These are phyloP conservation scores for Apodemus speciosus DNA, from an alignment of 2,113 vertebrate species.

Conservation along the genomic window DNA sequence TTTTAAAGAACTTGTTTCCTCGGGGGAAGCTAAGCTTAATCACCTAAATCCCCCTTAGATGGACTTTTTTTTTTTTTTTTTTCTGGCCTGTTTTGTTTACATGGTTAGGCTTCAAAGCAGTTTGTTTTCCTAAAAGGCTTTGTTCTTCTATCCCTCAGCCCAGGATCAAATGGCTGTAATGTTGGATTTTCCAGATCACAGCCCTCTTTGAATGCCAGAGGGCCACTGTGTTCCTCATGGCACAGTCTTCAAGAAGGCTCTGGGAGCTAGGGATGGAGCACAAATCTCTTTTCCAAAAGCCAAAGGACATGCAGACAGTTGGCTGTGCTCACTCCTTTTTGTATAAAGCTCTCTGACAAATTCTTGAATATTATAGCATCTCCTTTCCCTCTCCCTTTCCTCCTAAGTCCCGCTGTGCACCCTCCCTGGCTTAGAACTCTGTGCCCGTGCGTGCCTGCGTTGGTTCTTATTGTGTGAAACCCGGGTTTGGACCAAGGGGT, in stretches of 20 bases:
- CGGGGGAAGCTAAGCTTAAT: slow-evolving; percentile 76
- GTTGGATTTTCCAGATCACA: slow-evolving; percentile 72
- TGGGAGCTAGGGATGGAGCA: neutral
- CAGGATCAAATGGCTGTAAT: slow-evolving; percentile 71
- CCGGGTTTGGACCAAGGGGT: too few species aligned
- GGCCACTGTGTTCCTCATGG: slow-evolving; percentile 39
- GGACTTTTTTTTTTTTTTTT: slow-evolving; percentile 70
- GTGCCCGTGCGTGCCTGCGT: too few species aligned
- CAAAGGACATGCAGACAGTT: slow-evolving; percentile 1
- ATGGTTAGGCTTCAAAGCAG: slow-evolving; percentile 77
- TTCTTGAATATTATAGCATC: neutral
- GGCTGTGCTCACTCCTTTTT: slow-evolving; percentile 9
- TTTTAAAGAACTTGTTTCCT: slow-evolving; percentile 75
- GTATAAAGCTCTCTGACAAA: slow-evolving; percentile 21
- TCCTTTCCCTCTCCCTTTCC: neutral
- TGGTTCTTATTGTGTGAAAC: neutral
- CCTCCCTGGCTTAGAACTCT: neutral
- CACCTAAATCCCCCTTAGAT: slow-evolving; percentile 74
- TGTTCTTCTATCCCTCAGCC: slow-evolving; percentile 54
- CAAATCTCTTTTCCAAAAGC: slow-evolving; percentile 55
- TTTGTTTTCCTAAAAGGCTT: slow-evolving; percentile 76
- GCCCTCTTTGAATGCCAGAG: slow-evolving; percentile 57
- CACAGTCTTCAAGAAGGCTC: slow-evolving; percentile 43
- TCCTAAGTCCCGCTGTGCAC: too few species aligned
- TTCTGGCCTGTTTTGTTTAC: slow-evolving; percentile 75